Evolutionary conservation across 2,797 vertebrate genomes (phyloP).

Genomic region (Huso huso): DNA sequence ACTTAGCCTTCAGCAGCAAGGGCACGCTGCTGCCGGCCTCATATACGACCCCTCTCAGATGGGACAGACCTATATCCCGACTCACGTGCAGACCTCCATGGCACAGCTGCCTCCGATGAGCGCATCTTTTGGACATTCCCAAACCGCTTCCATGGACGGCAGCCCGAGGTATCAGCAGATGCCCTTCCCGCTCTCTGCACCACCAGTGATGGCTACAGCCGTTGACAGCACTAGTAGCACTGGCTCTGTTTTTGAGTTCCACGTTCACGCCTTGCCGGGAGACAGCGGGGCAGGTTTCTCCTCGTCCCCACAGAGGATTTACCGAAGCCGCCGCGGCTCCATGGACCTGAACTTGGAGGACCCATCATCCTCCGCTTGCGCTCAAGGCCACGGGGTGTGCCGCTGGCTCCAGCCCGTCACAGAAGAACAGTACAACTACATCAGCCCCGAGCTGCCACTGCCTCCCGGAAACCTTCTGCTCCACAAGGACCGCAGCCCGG

Average conservation of each 20-base stretch:
- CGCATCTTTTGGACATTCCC: constrained; percentile 34
- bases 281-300: constrained; percentile 50
- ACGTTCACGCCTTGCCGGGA: constrained; percentile 68
- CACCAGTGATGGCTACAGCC: constrained; percentile 66
- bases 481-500: constrained; percentile 79
- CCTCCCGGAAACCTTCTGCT: constrained; percentile 71
- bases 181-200: constrained; percentile 79
- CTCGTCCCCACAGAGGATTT: constrained; percentile 48
- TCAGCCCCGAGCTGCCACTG: constrained; percentile 67
- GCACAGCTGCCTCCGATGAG: constrained; percentile 61
- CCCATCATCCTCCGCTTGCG: constrained; percentile 31
- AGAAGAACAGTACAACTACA: constrained; percentile 74
- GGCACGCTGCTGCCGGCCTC: constrained; percentile 61
- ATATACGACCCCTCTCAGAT: constrained; percentile 69
- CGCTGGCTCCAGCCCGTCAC: constrained; percentile 86
- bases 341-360: constrained; percentile 83
- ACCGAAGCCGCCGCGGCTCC: constrained; percentile 71
- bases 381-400: constrained; percentile 44
- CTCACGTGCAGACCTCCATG: constrained; percentile 60
- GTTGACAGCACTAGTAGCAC: constrained; percentile 36
- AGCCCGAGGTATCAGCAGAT: constrained; percentile 58
- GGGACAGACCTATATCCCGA: constrained; percentile 71
- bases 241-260: constrained; percentile 81
- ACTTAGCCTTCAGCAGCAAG: constrained; percentile 66
- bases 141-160: constrained; percentile 43